Evolutionary conservation across 2,113 vertebrate genomes (phyloP).

Genomic region (Myotis lucifugus): DNA sequence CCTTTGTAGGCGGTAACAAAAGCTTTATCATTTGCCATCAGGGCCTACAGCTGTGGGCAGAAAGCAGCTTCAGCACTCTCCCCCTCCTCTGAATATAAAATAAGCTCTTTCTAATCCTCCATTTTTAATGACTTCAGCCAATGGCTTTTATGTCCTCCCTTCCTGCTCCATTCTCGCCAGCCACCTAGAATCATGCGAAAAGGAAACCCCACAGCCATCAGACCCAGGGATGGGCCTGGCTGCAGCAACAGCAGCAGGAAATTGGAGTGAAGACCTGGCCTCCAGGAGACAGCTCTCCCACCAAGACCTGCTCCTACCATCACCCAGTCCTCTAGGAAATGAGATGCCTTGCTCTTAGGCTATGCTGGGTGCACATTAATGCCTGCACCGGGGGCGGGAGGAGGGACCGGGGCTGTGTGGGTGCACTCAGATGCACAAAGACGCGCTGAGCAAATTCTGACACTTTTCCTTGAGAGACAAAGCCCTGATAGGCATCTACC

Average conservation of each 20-base stretch:
- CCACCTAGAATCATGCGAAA: neutral
- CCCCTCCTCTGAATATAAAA: conserved; percentile 46
- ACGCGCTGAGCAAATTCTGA: conserved; percentile 45
- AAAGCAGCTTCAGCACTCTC: neutral
- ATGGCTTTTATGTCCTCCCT: neutral
- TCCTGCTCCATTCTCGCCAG: neutral
- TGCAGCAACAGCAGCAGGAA: neutral
- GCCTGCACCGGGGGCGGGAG: neutral
- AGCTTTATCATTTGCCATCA: conserved; percentile 29
- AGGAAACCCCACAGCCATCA: neutral
- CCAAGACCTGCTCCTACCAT: neutral
- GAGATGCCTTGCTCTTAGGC: neutral
- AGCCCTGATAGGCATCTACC: neutral
- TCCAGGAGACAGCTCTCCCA: neutral
- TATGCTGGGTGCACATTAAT: neutral
- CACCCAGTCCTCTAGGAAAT: neutral
- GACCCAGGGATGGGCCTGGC: neutral
- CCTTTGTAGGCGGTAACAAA: conserved; percentile 45
- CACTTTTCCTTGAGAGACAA: conserved; percentile 42
- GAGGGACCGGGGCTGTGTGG: conserved; percentile 48
- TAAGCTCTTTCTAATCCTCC: conserved; percentile 51
- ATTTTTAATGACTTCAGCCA: conserved; percentile 55
- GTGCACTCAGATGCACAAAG: neutral
- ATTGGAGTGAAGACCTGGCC: neutral
- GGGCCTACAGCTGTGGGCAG: conserved; percentile 42